phyloP scores from a whole-genome alignment of 2,888 invertebrate species.

The Stenchaetothrips biformis region DNA sequence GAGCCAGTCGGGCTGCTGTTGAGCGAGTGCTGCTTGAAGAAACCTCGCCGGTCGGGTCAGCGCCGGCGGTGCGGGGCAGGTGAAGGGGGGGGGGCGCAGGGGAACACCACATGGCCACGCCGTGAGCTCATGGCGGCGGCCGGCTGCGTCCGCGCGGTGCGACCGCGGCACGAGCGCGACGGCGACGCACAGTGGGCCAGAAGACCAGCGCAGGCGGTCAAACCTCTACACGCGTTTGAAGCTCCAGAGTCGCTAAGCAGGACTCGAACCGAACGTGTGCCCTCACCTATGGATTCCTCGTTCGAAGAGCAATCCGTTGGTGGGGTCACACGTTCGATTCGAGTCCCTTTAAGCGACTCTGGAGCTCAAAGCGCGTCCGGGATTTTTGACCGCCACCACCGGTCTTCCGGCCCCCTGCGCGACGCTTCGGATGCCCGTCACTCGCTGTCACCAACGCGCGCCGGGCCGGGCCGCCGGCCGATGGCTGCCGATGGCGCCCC shows the following conservation, averaged over 20 bases:
- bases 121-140: neutral
- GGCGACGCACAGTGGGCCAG: too few species aligned
- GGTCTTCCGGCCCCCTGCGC: neutral
- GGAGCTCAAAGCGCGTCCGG: neutral
- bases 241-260: too few species aligned
- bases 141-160: neutral
- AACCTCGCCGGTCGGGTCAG: neutral
- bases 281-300: too few species aligned
- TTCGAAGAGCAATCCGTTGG: too few species aligned
- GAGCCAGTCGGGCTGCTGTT: neutral
- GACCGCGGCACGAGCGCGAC: neutral
- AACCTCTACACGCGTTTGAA: too few species aligned
- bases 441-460: neutral
- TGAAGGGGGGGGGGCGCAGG: neutral
- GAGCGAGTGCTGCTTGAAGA: neutral
- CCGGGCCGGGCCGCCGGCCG: neutral
- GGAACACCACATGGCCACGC: neutral
- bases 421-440: neutral
- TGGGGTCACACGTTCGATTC: too few species aligned
- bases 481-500: neutral
- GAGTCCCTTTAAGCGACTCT: too few species aligned
- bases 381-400: neutral
- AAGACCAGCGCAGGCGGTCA: too few species aligned
- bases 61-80: neutral
- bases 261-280: too few species aligned